Conservation (phyloP, 2,888 invertebrate species). For the Ceramica pisi region DNA sequence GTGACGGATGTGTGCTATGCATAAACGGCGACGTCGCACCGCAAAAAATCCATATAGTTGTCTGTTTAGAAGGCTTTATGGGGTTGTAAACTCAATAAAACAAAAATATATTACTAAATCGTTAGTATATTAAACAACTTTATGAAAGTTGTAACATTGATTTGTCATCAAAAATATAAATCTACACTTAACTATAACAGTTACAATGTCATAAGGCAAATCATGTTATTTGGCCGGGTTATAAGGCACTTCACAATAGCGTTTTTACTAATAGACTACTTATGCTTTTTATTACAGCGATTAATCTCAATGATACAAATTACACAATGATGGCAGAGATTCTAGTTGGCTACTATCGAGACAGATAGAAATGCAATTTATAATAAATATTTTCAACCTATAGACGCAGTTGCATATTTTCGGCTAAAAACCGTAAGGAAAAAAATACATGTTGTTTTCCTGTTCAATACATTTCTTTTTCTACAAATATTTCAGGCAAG, state of each 20-base stretch:
- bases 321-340: constrained; percentile 62
- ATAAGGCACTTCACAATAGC: constrained; percentile 74
- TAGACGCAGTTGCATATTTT: background rate
- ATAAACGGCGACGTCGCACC: too few species aligned
- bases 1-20: too few species aligned
- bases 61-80: background rate
- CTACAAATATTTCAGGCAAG: background rate
- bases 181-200: constrained; percentile 59
- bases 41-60: too few species aligned
- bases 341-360: constrained; percentile 42
- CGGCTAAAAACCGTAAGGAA: background rate
- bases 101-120: constrained; percentile 71
- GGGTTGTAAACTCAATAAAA: constrained; percentile 47
- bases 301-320: constrained; percentile 55
- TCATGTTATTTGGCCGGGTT: constrained; percentile 67
- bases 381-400: constrained; percentile 8
- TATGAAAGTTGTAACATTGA: constrained; percentile 81
- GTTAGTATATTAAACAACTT: constrained; percentile 83
- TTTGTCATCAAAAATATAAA: constrained; percentile 79
- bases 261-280: constrained; percentile 30
- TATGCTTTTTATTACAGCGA: constrained; percentile 34
- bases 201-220: constrained; percentile 66
- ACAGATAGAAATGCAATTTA: constrained; percentile 26
- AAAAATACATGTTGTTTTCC: background rate
- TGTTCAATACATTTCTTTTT: background rate